Base-by-base conservation (phyloP, 2,888 invertebrate species). In the Eurytoma californica region DNA sequence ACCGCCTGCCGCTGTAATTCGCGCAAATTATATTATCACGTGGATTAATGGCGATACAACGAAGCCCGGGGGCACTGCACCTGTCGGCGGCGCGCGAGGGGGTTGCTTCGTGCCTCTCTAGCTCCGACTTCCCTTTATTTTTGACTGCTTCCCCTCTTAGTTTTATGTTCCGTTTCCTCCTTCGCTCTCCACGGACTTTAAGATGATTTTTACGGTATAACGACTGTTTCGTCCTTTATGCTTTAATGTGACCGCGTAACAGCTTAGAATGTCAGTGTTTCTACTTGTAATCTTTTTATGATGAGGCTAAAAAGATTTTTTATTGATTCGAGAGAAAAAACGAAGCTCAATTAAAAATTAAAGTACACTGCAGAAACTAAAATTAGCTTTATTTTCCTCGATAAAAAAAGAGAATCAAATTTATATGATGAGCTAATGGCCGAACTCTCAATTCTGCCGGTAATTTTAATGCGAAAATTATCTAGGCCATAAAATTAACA, bases 11-110 rank as follows among this genome's bases (percentile, higher is more conserved):
- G 63, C 55, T 67, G 60, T 73, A 79, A 73, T 77, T 78, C 82
- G 70, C 61, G 69, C 55, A 69, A 77, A 80, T 80, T 77, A 76
- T 79, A 79, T 79, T 72, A 81, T 79, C 76, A 69, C 58, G 51
- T 39, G 57, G 72, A 72, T 76, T 72, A 53, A 72, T 72, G 58
- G 49, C 80, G 69, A 72, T 69, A 20, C 57, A 51, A 24, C 53
- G 30, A 60, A 61, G 30, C 72, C 28, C 20, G 7, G 57, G 20
- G n/a, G 20, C 39, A 2, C 39, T 66, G 28, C 47, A 72, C 72
- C 60, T 65, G 58, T 20, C 61, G 39, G n/a, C 65, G 20, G 49
- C 24, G 39, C 16, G 28, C 24, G n/a, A 61, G 39, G 39, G 39
- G 39, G 39, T 39, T 39, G 39, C 39, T 9, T 9, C 9, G 39